These are phyloP conservation scores for Capreolus pygargus DNA, from an alignment of 2,113 vertebrate genomes.

Conservation along the genomic window DNA sequence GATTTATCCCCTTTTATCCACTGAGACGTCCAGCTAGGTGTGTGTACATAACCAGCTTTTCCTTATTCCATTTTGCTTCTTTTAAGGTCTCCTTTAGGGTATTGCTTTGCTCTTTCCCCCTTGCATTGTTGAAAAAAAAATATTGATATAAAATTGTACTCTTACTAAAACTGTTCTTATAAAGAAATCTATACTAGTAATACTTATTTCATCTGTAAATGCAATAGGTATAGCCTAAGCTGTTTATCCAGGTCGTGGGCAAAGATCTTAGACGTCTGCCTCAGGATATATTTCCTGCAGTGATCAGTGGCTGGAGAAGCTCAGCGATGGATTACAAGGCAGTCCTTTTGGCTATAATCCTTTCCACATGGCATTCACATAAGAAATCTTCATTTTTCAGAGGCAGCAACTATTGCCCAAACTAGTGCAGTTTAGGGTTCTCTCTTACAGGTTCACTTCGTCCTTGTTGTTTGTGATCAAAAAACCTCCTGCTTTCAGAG, in stretches of 20 bases:
- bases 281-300: not conserved
- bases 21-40: not conserved
- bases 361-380: slow-evolving; percentile 14
- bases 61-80: not conserved
- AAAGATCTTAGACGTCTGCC: not conserved
- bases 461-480: slow-evolving; percentile 37
- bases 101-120: not conserved
- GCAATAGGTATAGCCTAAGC: not conserved
- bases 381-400: slow-evolving; percentile 35
- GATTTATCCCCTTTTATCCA: not conserved
- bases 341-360: slow-evolving; percentile 24
- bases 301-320: not conserved
- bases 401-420: not conserved
- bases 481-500: not conserved
- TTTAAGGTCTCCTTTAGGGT: not conserved
- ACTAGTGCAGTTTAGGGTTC: not conserved
- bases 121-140: not conserved
- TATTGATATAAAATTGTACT: not conserved
- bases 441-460: not conserved
- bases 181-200: not conserved
- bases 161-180: not conserved
- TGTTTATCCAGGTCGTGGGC: not conserved
- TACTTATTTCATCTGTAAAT: not conserved
- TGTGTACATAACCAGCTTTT: not conserved
- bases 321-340: not conserved